phyloP scores from a whole-genome alignment of 2,797 vertebrate genomes.

The Smutsia gigantea region DNA sequence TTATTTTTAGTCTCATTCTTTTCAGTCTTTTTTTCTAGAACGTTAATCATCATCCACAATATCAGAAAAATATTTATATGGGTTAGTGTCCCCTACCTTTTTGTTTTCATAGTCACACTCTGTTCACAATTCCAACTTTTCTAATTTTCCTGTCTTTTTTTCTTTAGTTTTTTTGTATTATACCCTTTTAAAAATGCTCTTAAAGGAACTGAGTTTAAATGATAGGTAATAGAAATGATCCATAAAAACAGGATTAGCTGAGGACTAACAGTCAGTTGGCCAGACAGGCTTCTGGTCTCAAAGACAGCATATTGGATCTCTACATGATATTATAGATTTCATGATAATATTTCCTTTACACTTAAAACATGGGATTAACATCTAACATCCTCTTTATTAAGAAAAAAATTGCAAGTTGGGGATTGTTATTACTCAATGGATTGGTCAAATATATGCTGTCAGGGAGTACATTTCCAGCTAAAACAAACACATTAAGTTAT shows the following conservation, averaged over 20 bases:
- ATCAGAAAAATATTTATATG: neutral
- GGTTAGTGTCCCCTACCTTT: neutral
- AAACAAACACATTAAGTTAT: neutral
- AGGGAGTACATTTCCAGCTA: neutral
- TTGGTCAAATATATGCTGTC: neutral
- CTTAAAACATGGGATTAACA: neutral
- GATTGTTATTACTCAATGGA: neutral
- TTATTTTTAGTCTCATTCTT: neutral
- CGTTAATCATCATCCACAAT: neutral
- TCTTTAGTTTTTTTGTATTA: neutral
- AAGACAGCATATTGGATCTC: neutral
- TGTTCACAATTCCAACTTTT: slow-evolving; percentile 29
- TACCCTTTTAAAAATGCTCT: neutral
- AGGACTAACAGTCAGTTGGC: neutral
- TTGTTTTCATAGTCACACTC: neutral
- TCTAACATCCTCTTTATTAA: neutral
- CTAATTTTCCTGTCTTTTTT: neutral
- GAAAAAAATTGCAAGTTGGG: neutral
- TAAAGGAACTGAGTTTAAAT: neutral
- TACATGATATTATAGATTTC: neutral
- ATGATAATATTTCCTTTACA: neutral
- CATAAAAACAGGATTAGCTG: neutral
- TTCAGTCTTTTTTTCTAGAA: neutral
- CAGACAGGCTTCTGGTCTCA: neutral
- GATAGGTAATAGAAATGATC: neutral